These are phyloP conservation scores for Paratrypauchen microcephalus DNA, from an alignment of 2,797 vertebrate species.

Conservation along the genomic window DNA sequence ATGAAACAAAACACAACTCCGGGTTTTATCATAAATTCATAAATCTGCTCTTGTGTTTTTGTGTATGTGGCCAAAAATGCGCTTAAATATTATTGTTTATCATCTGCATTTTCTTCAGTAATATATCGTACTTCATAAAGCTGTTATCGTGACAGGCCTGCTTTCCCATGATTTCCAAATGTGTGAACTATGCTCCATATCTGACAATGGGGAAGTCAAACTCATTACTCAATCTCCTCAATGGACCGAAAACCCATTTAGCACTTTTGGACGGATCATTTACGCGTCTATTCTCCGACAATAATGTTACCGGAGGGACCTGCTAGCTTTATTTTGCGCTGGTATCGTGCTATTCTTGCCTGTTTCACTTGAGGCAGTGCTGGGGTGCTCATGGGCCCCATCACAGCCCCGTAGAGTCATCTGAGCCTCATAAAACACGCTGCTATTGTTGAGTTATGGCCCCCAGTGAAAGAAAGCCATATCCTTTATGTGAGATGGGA, in stretches of 20 bases:
- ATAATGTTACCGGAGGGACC: slow-evolving; percentile 58
- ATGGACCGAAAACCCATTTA: slow-evolving; percentile 69
- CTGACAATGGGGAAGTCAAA: slow-evolving; percentile 62
- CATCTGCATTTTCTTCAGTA: too few species aligned
- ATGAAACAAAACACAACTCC: too few species aligned
- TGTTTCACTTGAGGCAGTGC: slow-evolving; percentile 29
- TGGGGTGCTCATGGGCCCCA: slow-evolving; percentile 18
- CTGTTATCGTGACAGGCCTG: too few species aligned
- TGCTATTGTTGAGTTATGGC: slow-evolving; percentile 28
- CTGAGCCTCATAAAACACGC: slow-evolving; percentile 48
- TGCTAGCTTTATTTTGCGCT: slow-evolving; percentile 16
- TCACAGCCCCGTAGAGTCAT: slow-evolving; percentile 37
- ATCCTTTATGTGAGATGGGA: slow-evolving; percentile 31
- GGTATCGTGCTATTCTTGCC: slow-evolving; percentile 27
- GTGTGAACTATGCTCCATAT: slow-evolving; percentile 26
- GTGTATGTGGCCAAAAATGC: too few species aligned
- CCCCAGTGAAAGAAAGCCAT: slow-evolving; percentile 11
- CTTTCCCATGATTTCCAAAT: slow-evolving; percentile 12
- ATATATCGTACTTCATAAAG: too few species aligned
- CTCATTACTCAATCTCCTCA: slow-evolving; percentile 71
- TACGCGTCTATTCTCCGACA: slow-evolving; percentile 68
- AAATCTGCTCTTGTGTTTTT: too few species aligned
- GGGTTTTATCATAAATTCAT: too few species aligned
- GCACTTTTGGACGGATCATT: slow-evolving; percentile 70
- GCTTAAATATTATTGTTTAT: too few species aligned